phyloP scores from a whole-genome alignment of 2,113 vertebrate species.

The Prochilodus magdalenae region DNA sequence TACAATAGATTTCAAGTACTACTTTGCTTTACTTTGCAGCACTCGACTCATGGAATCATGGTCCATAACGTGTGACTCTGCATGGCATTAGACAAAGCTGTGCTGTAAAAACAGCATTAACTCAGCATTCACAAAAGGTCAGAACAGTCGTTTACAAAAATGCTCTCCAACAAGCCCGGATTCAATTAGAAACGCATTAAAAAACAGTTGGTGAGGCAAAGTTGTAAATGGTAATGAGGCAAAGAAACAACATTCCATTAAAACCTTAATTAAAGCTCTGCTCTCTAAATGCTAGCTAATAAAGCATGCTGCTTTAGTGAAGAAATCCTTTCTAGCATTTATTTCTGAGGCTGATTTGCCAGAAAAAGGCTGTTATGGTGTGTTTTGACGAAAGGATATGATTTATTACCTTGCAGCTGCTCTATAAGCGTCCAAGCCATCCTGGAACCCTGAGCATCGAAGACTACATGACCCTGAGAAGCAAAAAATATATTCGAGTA shows the following conservation, averaged over 20 bases:
- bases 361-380: not conserved
- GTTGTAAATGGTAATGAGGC: conserved; percentile 20
- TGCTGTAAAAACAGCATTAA: not conserved
- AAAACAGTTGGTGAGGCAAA: conserved; percentile 7
- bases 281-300: conserved; percentile 9
- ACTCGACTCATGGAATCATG: not conserved
- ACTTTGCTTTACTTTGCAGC: not conserved
- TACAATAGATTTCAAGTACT: not conserved
- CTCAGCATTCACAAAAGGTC: conserved; percentile 27
- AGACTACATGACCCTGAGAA: conserved; percentile 92
- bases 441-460: conserved; percentile 96
- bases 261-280: not conserved
- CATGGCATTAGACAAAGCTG: not conserved
- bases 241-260: not conserved
- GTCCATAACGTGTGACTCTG: not conserved
- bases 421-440: conserved; percentile 98
- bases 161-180: not conserved
- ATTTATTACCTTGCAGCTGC: conserved; percentile 88
- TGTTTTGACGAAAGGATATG: not conserved
- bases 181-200: conserved; percentile 24
- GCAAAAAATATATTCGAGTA: not conserved
- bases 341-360: not conserved
- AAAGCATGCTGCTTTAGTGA: conserved; percentile 5
- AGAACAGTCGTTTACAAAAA: conserved; percentile 15
- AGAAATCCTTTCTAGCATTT: not conserved